These are phyloP conservation scores for Lepidostoma basale DNA, from an alignment of 1,140 invertebrate species.

Conservation along the genomic window DNA sequence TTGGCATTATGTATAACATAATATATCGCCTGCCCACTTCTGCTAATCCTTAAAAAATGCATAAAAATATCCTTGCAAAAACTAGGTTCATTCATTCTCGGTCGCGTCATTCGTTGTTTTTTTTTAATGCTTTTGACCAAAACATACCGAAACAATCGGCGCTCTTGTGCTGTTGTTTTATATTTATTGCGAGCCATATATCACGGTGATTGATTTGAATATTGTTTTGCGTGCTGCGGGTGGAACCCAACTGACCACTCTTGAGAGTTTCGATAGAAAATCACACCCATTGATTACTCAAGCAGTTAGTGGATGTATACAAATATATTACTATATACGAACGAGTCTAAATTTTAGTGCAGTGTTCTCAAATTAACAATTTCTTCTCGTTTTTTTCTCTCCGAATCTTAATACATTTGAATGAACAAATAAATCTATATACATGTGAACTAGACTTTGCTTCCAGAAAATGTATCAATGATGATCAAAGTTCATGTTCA, in stretches of 20 bases:
- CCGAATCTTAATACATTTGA: no score
- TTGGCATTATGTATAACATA: no score
- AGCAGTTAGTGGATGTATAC: conserved; percentile 18
- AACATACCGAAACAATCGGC: conserved; percentile 7
- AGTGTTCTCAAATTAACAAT: no score
- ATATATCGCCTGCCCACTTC: no score
- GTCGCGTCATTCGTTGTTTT: neutral
- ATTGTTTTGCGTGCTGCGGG: neutral
- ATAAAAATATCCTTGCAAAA: neutral
- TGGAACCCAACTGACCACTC: neutral
- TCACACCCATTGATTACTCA: conserved; percentile 1
- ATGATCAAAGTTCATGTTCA: no score
- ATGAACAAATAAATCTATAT: no score
- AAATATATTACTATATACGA: neutral
- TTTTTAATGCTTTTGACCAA: conserved; percentile 12
- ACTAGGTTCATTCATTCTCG: conserved; percentile 2
- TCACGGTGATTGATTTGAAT: conserved; percentile 17
- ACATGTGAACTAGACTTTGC: no score
- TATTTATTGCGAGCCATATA: neutral
- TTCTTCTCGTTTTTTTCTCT: no score
- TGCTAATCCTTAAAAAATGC: no score
- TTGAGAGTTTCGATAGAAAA: neutral
- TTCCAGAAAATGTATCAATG: no score
- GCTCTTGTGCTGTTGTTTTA: neutral
- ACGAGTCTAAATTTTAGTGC: no score